Base-by-base conservation (phyloP, 2,113 vertebrate genomes). In the Clinocottus analis region DNA sequence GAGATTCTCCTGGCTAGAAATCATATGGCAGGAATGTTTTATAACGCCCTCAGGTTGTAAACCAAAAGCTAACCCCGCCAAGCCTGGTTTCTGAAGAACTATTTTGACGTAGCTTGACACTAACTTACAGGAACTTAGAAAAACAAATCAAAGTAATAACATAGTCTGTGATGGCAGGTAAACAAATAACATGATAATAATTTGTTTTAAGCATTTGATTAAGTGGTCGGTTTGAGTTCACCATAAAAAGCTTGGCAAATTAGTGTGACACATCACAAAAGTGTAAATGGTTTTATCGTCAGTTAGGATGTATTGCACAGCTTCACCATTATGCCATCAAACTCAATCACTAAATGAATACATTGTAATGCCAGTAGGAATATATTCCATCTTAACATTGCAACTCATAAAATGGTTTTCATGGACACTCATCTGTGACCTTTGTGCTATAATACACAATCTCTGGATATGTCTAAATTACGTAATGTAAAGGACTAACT, bases 371-470 rank as follows among this genome's bases (percentile, higher is more conserved):
- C 14, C 33, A 27, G 68, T 19, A 63, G 17, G n/a, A 39, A 13
- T 55, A 55, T 56, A 37, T 27, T 62, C 7, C 31, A 37, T 75
- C 14, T 49, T 39, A 43, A 31, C 43, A 73, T 31, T 58, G 84
- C 62, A 2, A 60, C 70, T 64, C 31, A 55, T 31, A 63, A 35
- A 16, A 27, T 49, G 45, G 92, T 94, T 91, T 90, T 93, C 93
- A 94, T 49, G 62, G 51, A 91, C 95, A 95, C 91, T 43, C 85
- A 87, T n/a, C n/a, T 55, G 75, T 93, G 90, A 89, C 86, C 89
- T 92, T 92, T 93, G 91, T 91, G 85, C 80, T 90, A 82, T 25
- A 51, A 21, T 31, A 62, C 43, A 62, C 41, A 51, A 13, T 37
- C 13, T 71, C 10, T 56, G 12, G 39, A 59, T 17, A 35, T 25